These are phyloP conservation scores for Oncorhynchus gorbuscha DNA, from an alignment of 2,113 vertebrate genomes.

Conservation along the genomic window DNA sequence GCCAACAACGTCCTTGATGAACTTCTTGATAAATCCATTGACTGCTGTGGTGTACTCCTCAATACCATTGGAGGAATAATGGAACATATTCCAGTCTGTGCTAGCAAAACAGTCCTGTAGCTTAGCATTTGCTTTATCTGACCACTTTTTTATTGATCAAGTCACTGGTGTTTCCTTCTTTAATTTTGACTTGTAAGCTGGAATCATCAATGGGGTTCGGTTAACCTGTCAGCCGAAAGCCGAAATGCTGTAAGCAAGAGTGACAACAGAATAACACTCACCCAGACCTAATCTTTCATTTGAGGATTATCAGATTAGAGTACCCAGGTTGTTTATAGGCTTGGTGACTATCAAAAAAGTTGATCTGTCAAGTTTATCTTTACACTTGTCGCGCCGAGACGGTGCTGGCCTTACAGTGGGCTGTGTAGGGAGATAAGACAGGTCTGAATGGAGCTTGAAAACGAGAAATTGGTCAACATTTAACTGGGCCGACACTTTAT, in stretches of 20 bases:
- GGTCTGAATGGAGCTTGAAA: slow-evolving; percentile 62
- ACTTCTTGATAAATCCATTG: too few species aligned
- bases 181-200: too few species aligned
- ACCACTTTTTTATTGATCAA: too few species aligned
- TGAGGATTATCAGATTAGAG: slow-evolving; percentile 77
- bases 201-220: slow-evolving; percentile 55
- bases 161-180: too few species aligned
- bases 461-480: slow-evolving; percentile 60
- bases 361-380: slow-evolving; percentile 80
- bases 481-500: slow-evolving; percentile 37
- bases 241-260: slow-evolving; percentile 75
- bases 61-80: too few species aligned
- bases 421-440: slow-evolving; percentile 67
- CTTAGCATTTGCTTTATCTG: too few species aligned
- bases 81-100: too few species aligned
- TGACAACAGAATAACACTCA: slow-evolving; percentile 77
- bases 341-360: slow-evolving; percentile 72
- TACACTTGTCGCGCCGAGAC: slow-evolving; percentile 65
- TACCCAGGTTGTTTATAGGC: slow-evolving; percentile 70
- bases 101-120: too few species aligned
- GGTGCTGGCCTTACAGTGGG: slow-evolving; percentile 50
- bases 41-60: too few species aligned
- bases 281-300: slow-evolving; percentile 72
- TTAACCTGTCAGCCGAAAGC: slow-evolving; percentile 61
- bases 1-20: too few species aligned